Conservation (phyloP, 2,797 vertebrate species). For the Protosalanx chinensis region DNA sequence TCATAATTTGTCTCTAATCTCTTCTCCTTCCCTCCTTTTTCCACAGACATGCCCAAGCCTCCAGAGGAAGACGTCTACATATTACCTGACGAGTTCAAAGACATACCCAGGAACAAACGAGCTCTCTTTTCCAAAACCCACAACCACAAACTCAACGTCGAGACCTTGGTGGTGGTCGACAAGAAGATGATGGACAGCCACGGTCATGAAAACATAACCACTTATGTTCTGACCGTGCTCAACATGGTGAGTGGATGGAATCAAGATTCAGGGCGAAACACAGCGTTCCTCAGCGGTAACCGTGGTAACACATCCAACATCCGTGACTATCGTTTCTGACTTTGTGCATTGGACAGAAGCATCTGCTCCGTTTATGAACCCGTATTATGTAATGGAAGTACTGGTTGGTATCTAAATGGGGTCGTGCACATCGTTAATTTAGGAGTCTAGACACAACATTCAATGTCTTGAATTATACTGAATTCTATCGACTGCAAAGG, state of each 20-base stretch:
- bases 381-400: background rate
- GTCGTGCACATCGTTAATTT: background rate
- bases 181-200: constrained; percentile 86
- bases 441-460: background rate
- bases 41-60: constrained; percentile 83
- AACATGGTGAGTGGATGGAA: constrained; percentile 79
- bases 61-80: constrained; percentile 73
- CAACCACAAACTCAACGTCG: constrained; percentile 79
- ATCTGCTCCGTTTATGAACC: background rate
- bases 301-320: too few relatives aligned
- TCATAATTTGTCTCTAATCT: too few relatives aligned
- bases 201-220: constrained; percentile 87
- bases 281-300: too few relatives aligned
- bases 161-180: constrained; percentile 89
- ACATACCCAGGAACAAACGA: constrained; percentile 67
- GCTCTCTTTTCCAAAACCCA: constrained; percentile 67
- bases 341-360: too few relatives aligned
- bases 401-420: background rate
- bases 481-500: background rate
- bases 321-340: too few relatives aligned
- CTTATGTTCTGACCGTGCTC: constrained; percentile 86
- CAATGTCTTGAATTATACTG: background rate
- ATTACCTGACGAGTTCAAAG: constrained; percentile 80
- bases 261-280: too few relatives aligned
- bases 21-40: constrained; percentile 29